Evolutionary conservation across 2,113 vertebrate genomes (phyloP), one percentile per base, ranked within the genome.

Genomic region (Crocuta crocuta): DNA sequence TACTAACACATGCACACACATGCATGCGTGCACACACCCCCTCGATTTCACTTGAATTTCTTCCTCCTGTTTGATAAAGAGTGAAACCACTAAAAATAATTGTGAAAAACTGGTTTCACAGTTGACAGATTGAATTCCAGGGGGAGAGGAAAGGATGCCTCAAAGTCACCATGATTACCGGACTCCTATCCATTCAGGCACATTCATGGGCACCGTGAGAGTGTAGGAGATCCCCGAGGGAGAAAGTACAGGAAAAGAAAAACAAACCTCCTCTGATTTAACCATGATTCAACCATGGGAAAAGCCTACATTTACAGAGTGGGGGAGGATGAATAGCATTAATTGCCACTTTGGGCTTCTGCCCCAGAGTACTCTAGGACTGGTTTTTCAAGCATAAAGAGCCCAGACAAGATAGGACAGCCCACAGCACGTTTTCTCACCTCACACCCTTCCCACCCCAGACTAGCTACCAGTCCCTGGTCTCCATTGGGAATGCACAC

Each of bases 341-440:
- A 96, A 95, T 86, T 95, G 68, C 65, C 53, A 24, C 93, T 68
- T 95, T 48, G 45, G 82, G 26, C 39, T 89, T 86, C 86, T 78
- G 94, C 85, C 81, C 88, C 61, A 12, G 81, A 88, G 10, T 61
- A 24, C 23, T 28, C 12, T 33, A 74, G 24, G 82, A 96, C 96
- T 81, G 83, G 97, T 96, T 92, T 96, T 66, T 92, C 97, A 48
- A 83, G 96, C 15, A 6, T 35, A 81, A 76, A 84, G n/a, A 31
- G 24, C 31, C 26, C 28, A 33, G 74, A 93, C 81, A 73, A 45
- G 82, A 39, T 61, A 31, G 12, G 9, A 17, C 43, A 21, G 89
- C 66, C 3, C 73, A 33, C 0, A 11, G 66, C 86, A 78, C 0
- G 10, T 73, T 48, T 58, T 79, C 82, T 55, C 79, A 74, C 24